These are phyloP conservation scores for Bos javanicus DNA, from an alignment of 2,113 vertebrate species.

Conservation along the genomic window DNA sequence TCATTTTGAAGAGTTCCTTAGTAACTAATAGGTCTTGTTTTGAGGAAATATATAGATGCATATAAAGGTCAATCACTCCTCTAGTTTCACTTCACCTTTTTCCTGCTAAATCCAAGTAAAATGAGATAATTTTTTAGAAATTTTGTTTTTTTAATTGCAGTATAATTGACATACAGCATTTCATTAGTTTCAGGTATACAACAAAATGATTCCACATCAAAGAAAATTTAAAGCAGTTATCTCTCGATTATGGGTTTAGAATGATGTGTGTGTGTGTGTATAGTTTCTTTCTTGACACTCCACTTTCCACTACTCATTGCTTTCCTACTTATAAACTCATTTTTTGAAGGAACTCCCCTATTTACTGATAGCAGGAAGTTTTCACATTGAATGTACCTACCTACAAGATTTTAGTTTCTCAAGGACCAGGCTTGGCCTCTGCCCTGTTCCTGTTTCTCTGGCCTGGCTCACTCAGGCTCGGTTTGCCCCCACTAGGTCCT, in stretches of 20 bases:
- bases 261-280: neutral
- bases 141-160: neutral
- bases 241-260: neutral
- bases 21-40: neutral
- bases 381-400: neutral
- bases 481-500: too few relatives aligned
- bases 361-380: neutral
- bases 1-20: neutral
- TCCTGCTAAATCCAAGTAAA: neutral
- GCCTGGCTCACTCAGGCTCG: neutral
- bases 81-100: neutral
- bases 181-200: neutral
- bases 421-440: neutral
- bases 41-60: neutral
- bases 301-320: neutral
- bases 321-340: neutral
- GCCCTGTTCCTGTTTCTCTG: neutral
- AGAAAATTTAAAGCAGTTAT: neutral
- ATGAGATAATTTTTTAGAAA: neutral
- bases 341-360: neutral
- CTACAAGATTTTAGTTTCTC: neutral
- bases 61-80: neutral
- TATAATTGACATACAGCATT: neutral
- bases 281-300: neutral
- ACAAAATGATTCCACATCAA: neutral